These are phyloP conservation scores for Dasysyrphus albostriatus DNA, from an alignment of 2,888 invertebrate species.

Conservation along the genomic window DNA sequence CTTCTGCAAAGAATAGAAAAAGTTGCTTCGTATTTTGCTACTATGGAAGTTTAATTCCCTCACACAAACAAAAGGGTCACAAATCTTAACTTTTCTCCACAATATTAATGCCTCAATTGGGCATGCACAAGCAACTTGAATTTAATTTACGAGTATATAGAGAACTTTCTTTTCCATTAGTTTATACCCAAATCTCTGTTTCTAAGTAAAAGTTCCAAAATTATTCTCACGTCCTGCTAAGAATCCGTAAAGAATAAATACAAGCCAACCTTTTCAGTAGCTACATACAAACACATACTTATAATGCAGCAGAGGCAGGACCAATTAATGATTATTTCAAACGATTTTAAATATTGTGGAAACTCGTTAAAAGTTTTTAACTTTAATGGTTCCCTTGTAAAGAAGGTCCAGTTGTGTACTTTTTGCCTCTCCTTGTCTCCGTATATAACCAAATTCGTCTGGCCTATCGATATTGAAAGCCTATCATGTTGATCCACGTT, in stretches of 20 bases:
- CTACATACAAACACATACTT: not conserved
- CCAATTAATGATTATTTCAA: slow-evolving; percentile 72
- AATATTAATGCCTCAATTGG: slow-evolving; percentile 59
- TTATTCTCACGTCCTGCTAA: slow-evolving; percentile 59
- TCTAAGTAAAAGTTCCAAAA: slow-evolving; percentile 45
- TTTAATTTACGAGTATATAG: slow-evolving; percentile 46
- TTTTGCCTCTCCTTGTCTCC: not conserved
- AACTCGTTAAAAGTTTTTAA: slow-evolving; percentile 73
- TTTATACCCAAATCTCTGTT: slow-evolving; percentile 37
- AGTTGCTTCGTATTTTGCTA: slow-evolving; percentile 22
- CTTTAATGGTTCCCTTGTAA: slow-evolving; percentile 48
- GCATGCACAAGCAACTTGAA: slow-evolving; percentile 48
- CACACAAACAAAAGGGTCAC: slow-evolving; percentile 35
- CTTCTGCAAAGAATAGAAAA: slow-evolving; percentile 23
- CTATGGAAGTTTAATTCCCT: slow-evolving; percentile 12
- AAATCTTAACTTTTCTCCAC: slow-evolving; percentile 25
- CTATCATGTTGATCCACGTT: slow-evolving; percentile 31
- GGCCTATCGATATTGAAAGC: slow-evolving; percentile 17
- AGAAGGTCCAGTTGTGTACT: slow-evolving; percentile 51
- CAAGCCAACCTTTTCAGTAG: not conserved
- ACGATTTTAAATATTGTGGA: slow-evolving; percentile 65
- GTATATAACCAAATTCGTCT: slow-evolving; percentile 19
- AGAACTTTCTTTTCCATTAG: slow-evolving; percentile 45
- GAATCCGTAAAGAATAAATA: slow-evolving; percentile 60
- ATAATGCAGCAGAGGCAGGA: slow-evolving; percentile 17